Evolutionary conservation across 2,797 vertebrate genomes (phyloP).

Genomic region (Sebastiscus tertius): DNA sequence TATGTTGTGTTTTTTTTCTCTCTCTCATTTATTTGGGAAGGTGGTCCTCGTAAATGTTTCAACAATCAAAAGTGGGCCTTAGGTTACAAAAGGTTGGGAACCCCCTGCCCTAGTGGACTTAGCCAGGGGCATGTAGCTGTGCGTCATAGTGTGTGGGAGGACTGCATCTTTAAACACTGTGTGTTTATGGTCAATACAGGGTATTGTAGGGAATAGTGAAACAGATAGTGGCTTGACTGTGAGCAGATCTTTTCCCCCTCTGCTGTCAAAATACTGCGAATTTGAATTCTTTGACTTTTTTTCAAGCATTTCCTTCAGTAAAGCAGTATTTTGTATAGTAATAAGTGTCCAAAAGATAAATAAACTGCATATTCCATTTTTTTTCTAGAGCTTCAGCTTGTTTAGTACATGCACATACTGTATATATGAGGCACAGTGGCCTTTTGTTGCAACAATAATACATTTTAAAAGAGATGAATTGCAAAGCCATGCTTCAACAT

Average conservation of each 20-base stretch:
- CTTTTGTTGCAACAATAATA: not conserved
- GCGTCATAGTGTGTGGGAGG: slow-evolving; percentile 6
- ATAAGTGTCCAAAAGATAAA: not conserved
- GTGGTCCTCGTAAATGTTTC: not conserved
- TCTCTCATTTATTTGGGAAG: not conserved
- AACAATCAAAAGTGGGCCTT: not conserved
- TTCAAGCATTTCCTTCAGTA: not conserved
- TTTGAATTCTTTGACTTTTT: not conserved
- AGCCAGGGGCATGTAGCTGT: not conserved
- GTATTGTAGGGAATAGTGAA: slow-evolving; percentile 13
- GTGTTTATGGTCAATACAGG: slow-evolving; percentile 18
- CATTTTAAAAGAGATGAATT: not conserved
- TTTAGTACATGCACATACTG: not conserved
- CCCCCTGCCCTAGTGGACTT: not conserved
- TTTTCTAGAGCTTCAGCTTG: not conserved
- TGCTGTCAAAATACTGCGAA: too few species aligned
- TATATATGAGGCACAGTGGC: not conserved
- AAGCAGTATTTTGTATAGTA: too few species aligned
- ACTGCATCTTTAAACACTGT: slow-evolving; percentile 7
- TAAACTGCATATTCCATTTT: not conserved
- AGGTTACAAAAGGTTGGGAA: not conserved
- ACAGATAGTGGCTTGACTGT: slow-evolving; percentile 6
- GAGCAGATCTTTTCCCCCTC: not conserved
- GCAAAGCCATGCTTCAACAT: not conserved
- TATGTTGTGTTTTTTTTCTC: not conserved